These are phyloP conservation scores for Pygoscelis antarcticus DNA, from an alignment of 2,113 vertebrate genomes.

Conservation along the genomic window DNA sequence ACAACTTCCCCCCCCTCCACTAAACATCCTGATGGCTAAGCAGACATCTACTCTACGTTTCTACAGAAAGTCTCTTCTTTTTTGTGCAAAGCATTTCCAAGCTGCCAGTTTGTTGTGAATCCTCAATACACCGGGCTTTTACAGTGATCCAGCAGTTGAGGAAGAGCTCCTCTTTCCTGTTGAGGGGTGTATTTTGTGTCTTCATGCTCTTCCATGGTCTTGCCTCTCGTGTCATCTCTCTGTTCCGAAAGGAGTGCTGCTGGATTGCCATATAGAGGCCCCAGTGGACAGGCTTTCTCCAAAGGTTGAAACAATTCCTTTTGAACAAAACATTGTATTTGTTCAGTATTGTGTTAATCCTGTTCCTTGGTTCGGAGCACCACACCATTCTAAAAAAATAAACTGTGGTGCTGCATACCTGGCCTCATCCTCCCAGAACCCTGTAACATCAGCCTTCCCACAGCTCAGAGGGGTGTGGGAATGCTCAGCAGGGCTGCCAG, in stretches of 20 bases:
- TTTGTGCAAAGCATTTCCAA: neutral
- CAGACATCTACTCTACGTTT: neutral
- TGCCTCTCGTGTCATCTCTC: neutral
- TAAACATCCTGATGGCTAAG: neutral
- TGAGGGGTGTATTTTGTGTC: neutral
- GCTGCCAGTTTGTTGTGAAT: neutral
- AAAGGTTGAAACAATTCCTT: neutral
- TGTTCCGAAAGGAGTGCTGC: neutral
- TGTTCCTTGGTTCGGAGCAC: neutral
- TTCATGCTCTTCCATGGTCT: neutral
- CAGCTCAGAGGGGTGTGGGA: neutral
- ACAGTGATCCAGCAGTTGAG: neutral
- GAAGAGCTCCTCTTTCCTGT: neutral
- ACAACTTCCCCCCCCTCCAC: neutral
- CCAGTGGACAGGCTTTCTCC: neutral
- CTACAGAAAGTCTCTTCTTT: neutral
- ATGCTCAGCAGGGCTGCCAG: neutral
- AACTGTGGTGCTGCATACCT: neutral
- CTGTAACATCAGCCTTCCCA: neutral
- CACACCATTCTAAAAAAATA: neutral
- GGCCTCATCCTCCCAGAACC: neutral
- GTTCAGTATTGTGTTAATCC: neutral
- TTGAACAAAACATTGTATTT: neutral
- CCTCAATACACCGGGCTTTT: neutral
- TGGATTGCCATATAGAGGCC: neutral